phyloP scores from a whole-genome alignment of 2,113 vertebrate species.

The Ariopsis seemanni region DNA sequence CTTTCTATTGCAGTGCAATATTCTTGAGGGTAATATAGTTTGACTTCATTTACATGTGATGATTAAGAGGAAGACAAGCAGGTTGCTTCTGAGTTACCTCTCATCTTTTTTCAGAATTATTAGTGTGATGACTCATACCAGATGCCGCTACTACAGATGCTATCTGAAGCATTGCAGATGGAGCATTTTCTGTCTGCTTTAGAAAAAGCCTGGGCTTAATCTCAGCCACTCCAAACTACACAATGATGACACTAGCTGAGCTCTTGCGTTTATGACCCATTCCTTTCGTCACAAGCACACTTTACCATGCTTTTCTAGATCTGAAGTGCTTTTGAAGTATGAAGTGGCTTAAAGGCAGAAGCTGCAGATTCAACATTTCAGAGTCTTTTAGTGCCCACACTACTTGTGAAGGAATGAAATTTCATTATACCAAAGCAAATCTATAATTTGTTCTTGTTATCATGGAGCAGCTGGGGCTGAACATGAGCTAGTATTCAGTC shows the following conservation, averaged over 20 bases:
- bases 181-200: conserved; percentile 56
- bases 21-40: conserved; percentile 27
- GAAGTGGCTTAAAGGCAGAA: conserved; percentile 22
- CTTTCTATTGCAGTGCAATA: neutral
- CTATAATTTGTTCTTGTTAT: neutral
- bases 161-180: conserved; percentile 48
- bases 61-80: conserved; percentile 41
- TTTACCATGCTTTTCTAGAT: conserved; percentile 49
- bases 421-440: neutral
- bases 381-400: neutral
- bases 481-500: neutral
- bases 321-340: conserved; percentile 48
- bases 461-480: neutral
- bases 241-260: conserved; percentile 55
- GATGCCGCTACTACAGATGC: conserved; percentile 9
- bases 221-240: conserved; percentile 52
- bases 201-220: conserved; percentile 23
- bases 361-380: neutral
- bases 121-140: conserved; percentile 60
- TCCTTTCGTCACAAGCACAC: conserved; percentile 46
- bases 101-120: conserved; percentile 51
- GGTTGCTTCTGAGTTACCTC: conserved; percentile 36
- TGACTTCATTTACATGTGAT: conserved; percentile 47
- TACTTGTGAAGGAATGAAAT: neutral
- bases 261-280: neutral